Percentiles rank a stretch among this genome's conserved stretches.
phyloP scores from a whole-genome alignment of 2,113 vertebrate genomes.

The Pelusios castaneus region DNA sequence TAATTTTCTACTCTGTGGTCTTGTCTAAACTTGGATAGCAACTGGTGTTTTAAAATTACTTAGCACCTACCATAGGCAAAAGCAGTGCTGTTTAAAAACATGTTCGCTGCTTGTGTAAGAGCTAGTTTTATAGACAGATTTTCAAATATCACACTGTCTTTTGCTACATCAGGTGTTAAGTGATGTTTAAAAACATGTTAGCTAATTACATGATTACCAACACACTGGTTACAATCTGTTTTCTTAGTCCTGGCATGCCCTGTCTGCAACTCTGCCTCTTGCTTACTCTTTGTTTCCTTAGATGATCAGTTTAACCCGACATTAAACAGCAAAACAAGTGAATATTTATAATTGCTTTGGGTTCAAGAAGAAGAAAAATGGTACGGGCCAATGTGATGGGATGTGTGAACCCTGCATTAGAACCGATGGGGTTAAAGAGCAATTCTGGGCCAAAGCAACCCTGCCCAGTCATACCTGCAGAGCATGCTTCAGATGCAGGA shows the following conservation, averaged over 20 bases:
- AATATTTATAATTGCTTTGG: background rate
- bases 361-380: background rate
- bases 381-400: background rate
- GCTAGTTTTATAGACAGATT: background rate
- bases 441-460: background rate
- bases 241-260: background rate
- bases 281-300: background rate
- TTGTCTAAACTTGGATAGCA: background rate
- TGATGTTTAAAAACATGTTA: background rate
- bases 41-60: background rate
- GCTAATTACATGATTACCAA: background rate
- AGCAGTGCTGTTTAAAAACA: background rate
- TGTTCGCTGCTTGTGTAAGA: background rate
- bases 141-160: background rate
- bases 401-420: background rate
- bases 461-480: background rate
- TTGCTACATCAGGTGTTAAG: background rate
- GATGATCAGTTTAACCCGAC: background rate
- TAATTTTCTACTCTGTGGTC: background rate
- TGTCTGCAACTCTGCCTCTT: background rate
- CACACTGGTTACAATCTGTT: background rate
- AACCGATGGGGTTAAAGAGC: background rate
- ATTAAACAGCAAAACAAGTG: background rate
- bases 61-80: background rate
- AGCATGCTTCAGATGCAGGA: background rate